These are phyloP conservation scores for Ia io DNA, from an alignment of 2,113 vertebrate species.

Conservation along the genomic window DNA sequence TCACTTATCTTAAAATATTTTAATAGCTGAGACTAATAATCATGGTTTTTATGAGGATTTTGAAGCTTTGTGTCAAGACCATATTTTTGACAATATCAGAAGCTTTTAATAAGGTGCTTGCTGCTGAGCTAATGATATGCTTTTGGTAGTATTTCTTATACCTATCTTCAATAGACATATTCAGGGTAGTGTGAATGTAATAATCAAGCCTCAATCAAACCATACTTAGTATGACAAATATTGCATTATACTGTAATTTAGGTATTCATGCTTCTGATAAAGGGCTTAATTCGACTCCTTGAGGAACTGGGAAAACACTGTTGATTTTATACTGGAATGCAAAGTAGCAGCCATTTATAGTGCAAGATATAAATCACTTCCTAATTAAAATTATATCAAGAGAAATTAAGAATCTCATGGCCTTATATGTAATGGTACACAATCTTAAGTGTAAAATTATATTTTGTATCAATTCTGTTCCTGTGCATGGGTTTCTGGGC, in stretches of 20 bases:
- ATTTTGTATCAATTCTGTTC: conserved; percentile 76
- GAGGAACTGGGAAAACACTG: conserved; percentile 79
- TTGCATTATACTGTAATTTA: conserved; percentile 82
- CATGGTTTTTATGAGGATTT: conserved; percentile 81
- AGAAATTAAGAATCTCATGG: conserved; percentile 78
- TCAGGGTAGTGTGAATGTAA: conserved; percentile 85
- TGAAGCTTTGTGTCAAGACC: conserved; percentile 80
- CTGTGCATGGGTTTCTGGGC: conserved; percentile 70
- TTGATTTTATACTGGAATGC: conserved; percentile 83
- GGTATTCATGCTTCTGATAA: conserved; percentile 84
- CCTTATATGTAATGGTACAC: conserved; percentile 78
- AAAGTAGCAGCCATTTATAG: conserved; percentile 83
- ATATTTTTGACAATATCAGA: conserved; percentile 81
- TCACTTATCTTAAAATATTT: conserved; percentile 83
- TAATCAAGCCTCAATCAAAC: conserved; percentile 88
- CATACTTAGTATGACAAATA: conserved; percentile 84
- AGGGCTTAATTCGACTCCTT: conserved; percentile 83
- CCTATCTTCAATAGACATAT: conserved; percentile 84
- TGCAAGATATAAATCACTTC: conserved; percentile 80
- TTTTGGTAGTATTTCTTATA: conserved; percentile 84
- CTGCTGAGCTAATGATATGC: conserved; percentile 85
- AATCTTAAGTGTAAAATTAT: conserved; percentile 76
- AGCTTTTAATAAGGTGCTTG: conserved; percentile 86
- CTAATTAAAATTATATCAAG: conserved; percentile 85
- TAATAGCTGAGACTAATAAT: conserved; percentile 83